A percentile compares a stretch with the other conserved stretches of the same genome.
Conservation (phyloP, 1,140 invertebrate species). For the Leptinotarsa texana region DNA sequence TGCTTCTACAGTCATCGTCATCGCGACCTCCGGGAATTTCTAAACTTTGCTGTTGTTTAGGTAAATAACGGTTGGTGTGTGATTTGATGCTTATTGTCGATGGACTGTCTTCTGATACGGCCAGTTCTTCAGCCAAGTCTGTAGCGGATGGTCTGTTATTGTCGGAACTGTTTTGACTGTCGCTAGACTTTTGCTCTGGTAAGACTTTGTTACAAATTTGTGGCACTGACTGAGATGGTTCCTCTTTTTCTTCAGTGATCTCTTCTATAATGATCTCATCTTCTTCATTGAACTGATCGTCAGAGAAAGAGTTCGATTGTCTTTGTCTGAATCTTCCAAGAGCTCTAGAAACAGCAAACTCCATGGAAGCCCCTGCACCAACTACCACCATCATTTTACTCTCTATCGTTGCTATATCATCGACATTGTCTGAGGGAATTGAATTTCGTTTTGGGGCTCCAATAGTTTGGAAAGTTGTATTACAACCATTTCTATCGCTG, state of each 20-base stretch:
- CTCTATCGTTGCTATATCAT: conserved; percentile 54
- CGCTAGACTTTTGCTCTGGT: conserved; percentile 52
- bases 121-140: conserved; percentile 38
- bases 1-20: conserved; percentile 83
- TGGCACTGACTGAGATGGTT: conserved; percentile 43
- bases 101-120: conserved; percentile 63
- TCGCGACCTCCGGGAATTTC: conserved; percentile 75
- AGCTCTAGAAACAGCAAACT: conserved; percentile 82
- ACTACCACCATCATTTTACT: conserved; percentile 58
- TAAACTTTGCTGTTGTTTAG: conserved; percentile 76
- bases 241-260: conserved; percentile 50
- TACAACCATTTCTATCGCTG: conserved; percentile 63
- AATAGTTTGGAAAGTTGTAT: conserved; percentile 71
- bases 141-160: conserved; percentile 40
- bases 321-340: conserved; percentile 79
- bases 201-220: conserved; percentile 33
- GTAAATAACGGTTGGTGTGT: conserved; percentile 63
- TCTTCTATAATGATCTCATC: conserved; percentile 58
- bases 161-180: conserved; percentile 54
- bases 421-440: conserved; percentile 59
- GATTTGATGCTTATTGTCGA: conserved; percentile 64
- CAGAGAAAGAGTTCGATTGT: conserved; percentile 70
- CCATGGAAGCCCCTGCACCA: conserved; percentile 67
- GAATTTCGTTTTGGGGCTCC: conserved; percentile 71
- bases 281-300: conserved; percentile 64